Base-by-base conservation (phyloP, 1,140 invertebrate species). In the Leptopilina boulardi region DNA sequence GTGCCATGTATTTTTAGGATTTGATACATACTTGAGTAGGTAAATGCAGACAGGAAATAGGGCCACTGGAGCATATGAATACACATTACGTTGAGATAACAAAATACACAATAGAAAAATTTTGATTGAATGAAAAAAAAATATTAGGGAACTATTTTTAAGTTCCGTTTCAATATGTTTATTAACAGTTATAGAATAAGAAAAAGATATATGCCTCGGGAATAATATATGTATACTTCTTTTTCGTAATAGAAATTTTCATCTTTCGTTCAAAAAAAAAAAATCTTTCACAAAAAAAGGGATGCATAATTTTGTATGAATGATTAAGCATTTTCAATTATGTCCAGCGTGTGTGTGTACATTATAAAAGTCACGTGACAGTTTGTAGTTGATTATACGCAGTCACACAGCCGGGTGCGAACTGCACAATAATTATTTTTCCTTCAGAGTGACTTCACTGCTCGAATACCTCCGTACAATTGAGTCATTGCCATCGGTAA, bases 391-490 rank as follows among this genome's bases (percentile, higher is more conserved):
- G 59, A 66, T 66, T 66, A 66, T 66, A 66, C 26, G 59, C 13
- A 66, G 59, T 34, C 79, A 84, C 80, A 76, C 5, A 38, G 76
- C 3, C 76, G 80, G 75, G 3, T 77, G 73, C 80, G 80, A 84
- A 80, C 79, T 80, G 80, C 79, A 83, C 82, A 88, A 89, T 66
- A 66, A 66, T 89, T 89, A 89, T 89, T 88, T 89, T 89, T 89
- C 87, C 88, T 87, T 80, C 78, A 88, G 86, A 89, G 76, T 85
- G 87, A 86, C 83, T 89, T 83, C 85, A 78, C 77, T 83, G 87
- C 84, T 84, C 80, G 82, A 87, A 82, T 87, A 88, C 84, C 82
- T 87, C 83, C 82, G 87, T 84, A 89, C 87, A 89, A 89, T 88
- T 80, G 82, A 18, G 30, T 51, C 74, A 26, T 66, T 26, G 77